Percentiles rank a stretch among this genome's conserved stretches.
Conservation (phyloP, 2,113 vertebrate species). For the Elachura formosa region DNA sequence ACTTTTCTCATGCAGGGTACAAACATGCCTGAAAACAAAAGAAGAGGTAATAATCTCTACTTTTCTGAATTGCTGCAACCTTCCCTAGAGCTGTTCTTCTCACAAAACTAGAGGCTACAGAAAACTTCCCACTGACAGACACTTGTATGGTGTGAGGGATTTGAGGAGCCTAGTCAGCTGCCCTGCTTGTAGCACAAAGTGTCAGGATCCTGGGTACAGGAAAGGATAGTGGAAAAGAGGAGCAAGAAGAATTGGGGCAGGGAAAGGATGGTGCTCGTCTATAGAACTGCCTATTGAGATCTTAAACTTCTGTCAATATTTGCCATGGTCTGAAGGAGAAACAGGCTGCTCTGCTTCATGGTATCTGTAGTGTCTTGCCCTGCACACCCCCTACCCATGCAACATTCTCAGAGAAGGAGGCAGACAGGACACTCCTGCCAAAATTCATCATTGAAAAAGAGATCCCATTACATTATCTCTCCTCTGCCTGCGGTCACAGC, state of each 20-base stretch:
- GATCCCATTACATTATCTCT: background rate
- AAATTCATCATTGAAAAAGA: background rate
- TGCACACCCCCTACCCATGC: background rate
- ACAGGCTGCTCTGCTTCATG: fast-evolving
- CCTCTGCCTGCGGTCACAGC: background rate
- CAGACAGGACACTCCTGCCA: background rate
- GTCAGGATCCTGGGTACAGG: background rate
- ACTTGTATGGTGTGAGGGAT: background rate
- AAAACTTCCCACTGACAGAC: background rate
- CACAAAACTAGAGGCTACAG: background rate
- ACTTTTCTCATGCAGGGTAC: background rate
- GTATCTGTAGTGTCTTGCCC: background rate
- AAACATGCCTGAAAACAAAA: background rate
- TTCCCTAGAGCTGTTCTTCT: background rate
- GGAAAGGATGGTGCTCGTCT: background rate
- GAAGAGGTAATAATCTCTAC: background rate
- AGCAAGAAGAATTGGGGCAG: background rate
- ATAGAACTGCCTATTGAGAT: background rate
- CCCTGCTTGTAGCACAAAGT: background rate
- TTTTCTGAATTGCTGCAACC: background rate
- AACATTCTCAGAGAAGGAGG: background rate
- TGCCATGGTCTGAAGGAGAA: background rate
- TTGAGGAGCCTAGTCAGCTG: background rate
- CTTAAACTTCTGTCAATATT: background rate
- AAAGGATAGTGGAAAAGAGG: background rate